Conservation (phyloP, 2,797 vertebrate genomes). For the Pipistrellus pygmaeus region DNA sequence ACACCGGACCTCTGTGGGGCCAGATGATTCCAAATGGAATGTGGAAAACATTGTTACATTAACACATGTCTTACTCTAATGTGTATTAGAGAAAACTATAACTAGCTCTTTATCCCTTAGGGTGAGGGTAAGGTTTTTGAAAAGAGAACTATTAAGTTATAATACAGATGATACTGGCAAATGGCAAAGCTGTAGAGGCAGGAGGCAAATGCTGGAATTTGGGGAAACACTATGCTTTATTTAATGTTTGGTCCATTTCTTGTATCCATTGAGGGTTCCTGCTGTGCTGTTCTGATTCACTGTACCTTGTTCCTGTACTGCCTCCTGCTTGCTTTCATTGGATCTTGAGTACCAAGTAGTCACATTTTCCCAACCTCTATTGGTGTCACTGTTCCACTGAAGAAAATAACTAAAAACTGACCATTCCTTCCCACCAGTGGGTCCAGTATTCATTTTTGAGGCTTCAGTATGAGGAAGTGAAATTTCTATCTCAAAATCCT, state of each 20-base stretch:
- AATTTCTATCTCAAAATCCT: conserved; percentile 3
- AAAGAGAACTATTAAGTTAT: neutral
- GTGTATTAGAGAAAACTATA: conserved; percentile 1
- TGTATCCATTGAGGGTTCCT: neutral
- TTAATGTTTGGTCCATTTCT: neutral
- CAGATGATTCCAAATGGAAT: neutral
- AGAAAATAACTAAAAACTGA: neutral
- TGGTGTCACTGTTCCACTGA: neutral
- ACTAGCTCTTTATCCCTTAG: neutral
- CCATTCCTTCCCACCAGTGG: neutral
- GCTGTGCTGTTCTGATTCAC: neutral
- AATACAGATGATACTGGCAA: neutral
- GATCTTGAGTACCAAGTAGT: neutral
- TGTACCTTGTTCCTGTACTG: neutral
- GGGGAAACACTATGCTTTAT: neutral
- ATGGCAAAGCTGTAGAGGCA: neutral
- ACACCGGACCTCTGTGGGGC: neutral
- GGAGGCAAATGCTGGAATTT: neutral
- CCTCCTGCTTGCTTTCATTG: neutral
- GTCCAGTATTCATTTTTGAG: neutral
- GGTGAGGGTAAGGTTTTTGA: neutral
- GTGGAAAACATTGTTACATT: neutral
- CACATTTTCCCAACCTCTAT: neutral
- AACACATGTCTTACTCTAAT: neutral
- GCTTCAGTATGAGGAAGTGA: neutral